Evolutionary conservation across 2,113 vertebrate genomes (phyloP).

Genomic region (Raphicerus campestris): DNA sequence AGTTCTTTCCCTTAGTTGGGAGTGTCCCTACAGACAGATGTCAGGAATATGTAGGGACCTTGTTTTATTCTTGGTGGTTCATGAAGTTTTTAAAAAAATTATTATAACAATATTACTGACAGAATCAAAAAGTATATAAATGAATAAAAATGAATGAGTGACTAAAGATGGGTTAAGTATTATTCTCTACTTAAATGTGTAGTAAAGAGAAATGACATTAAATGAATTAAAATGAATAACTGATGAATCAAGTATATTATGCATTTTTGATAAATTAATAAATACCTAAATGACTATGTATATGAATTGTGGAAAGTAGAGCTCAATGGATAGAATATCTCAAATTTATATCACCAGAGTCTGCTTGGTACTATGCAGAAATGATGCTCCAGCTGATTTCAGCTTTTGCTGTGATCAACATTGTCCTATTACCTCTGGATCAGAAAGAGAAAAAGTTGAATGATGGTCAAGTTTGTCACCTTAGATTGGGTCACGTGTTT

Average conservation of each 20-base stretch:
- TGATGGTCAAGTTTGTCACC: neutral
- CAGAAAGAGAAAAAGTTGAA: neutral
- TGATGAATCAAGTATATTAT: neutral
- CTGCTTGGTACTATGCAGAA: neutral
- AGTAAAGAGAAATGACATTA: neutral
- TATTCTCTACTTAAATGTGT: neutral
- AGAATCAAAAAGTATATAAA: neutral
- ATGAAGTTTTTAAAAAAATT: neutral
- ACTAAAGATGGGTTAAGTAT: neutral
- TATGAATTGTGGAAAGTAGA: neutral
- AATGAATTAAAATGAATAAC: neutral
- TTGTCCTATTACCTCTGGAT: too few relatives aligned
- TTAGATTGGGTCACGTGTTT: neutral
- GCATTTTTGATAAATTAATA: neutral
- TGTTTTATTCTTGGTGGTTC: neutral
- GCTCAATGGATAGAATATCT: neutral
- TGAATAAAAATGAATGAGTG: neutral
- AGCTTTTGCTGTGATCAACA: neutral
- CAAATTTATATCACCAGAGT: neutral
- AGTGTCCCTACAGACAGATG: too few relatives aligned
- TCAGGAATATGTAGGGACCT: neutral
- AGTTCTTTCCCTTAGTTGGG: neutral
- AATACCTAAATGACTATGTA: neutral
- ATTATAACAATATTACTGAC: too few relatives aligned
- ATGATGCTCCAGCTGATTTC: too few relatives aligned